phyloP scores from a whole-genome alignment of 2,888 invertebrate species.

The Halocaridina rubra region DNA sequence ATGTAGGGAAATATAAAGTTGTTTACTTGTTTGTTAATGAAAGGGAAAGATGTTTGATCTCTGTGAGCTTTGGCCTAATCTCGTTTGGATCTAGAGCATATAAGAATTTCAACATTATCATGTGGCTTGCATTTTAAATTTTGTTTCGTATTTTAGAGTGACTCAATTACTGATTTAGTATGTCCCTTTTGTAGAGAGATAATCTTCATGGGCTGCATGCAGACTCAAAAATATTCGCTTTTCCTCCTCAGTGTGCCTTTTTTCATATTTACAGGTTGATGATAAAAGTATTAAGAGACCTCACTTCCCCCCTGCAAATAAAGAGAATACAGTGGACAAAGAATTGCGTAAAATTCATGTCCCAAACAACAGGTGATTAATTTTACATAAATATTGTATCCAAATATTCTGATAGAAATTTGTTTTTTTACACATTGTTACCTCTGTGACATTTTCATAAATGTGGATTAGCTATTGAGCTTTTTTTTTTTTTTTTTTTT shows the following conservation, averaged over 20 bases:
- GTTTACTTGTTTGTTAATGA: too few species aligned
- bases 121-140: background rate
- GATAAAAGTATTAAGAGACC: background rate
- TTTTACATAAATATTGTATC: background rate
- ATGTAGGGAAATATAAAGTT: too few species aligned
- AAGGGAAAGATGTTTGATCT: too few species aligned
- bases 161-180: too few species aligned
- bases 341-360: conserved; percentile 37
- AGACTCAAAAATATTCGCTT: too few species aligned
- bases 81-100: background rate
- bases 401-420: background rate
- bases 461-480: too few species aligned
- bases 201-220: background rate
- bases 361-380: conserved; percentile 45
- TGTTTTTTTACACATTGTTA: background rate
- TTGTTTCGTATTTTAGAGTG: too few species aligned
- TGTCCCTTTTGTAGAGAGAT: too few species aligned
- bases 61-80: background rate
- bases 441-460: too few species aligned
- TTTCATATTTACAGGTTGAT: background rate
- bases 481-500: too few species aligned
- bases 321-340: background rate
- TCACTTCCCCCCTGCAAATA: conserved; percentile 41
- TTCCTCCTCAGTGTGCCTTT: background rate
- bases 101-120: background rate